Conservation (phyloP, 2,888 invertebrate genomes). For the Apocheima hispidaria region DNA sequence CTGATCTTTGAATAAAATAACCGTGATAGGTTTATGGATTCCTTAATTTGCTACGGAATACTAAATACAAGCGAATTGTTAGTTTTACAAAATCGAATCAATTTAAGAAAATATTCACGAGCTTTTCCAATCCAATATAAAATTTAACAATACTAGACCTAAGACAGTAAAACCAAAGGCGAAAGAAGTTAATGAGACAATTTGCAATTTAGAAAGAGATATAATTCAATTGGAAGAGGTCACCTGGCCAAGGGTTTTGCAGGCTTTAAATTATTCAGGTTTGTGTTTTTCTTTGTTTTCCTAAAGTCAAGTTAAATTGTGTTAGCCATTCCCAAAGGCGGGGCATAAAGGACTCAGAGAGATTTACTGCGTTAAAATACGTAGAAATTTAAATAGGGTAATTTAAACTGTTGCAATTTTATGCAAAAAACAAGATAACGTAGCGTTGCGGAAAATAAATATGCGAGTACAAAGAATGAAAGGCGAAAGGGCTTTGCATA, state of each 20-base stretch:
- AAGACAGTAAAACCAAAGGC: slow-evolving; percentile 28
- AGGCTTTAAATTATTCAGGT: slow-evolving; percentile 66
- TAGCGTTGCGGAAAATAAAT: slow-evolving; percentile 28
- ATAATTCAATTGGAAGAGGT: slow-evolving; percentile 64
- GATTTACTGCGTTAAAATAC: slow-evolving; percentile 50
- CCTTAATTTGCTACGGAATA: too few relatives aligned
- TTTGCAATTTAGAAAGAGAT: slow-evolving; percentile 65
- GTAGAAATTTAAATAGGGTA: slow-evolving; percentile 55
- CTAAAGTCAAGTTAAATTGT: slow-evolving; percentile 47
- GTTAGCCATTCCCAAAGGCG: slow-evolving; percentile 37
- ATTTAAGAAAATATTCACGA: slow-evolving; percentile 1
- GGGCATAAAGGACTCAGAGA: slow-evolving; percentile 35
- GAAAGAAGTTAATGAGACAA: slow-evolving; percentile 56
- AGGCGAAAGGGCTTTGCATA: neutral
- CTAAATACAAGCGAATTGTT: too few relatives aligned
- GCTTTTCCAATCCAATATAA: slow-evolving; percentile 10
- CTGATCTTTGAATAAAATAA: too few relatives aligned
- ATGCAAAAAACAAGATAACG: slow-evolving; percentile 38
- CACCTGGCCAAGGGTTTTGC: slow-evolving; percentile 51
- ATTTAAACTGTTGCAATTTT: slow-evolving; percentile 46
- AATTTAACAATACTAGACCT: slow-evolving; percentile 24
- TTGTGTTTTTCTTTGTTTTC: slow-evolving; percentile 57
- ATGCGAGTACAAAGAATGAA: slow-evolving; percentile 31
- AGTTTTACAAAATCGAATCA: neutral
- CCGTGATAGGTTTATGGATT: too few relatives aligned